These are phyloP conservation scores for Drosophila prolongata DNA, from an alignment of 2,888 invertebrate species.

Conservation along the genomic window DNA sequence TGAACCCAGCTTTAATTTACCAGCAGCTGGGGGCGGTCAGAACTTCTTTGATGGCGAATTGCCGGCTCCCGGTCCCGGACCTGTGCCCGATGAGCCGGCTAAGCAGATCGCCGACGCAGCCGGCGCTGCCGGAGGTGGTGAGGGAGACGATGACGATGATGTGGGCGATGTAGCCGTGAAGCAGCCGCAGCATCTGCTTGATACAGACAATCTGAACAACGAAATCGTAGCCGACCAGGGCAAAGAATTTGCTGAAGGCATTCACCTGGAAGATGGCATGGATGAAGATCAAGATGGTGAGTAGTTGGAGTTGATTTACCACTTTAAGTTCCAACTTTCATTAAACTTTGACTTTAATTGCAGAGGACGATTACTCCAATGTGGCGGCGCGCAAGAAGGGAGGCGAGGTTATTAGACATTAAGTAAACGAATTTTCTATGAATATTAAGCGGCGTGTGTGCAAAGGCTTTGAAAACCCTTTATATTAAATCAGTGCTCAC, in stretches of 20 bases:
- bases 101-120: slow-evolving; percentile 46
- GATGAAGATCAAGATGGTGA: slow-evolving; percentile 85
- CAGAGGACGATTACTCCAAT: slow-evolving; percentile 86
- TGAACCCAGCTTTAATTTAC: slow-evolving; percentile 82
- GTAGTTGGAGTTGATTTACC: background rate
- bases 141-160: slow-evolving; percentile 76
- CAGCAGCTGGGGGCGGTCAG: slow-evolving; percentile 78
- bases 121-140: slow-evolving; percentile 42
- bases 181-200: slow-evolving; percentile 74
- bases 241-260: slow-evolving; percentile 83
- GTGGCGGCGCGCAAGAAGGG: slow-evolving; percentile 84
- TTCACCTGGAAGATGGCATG: slow-evolving; percentile 83
- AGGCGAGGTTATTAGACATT: slow-evolving; percentile 85
- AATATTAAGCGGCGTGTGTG: slow-evolving; percentile 34
- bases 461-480: slow-evolving; percentile 18
- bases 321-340: no score
- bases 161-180: slow-evolving; percentile 76
- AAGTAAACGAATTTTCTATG: slow-evolving; percentile 38
- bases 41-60: slow-evolving; percentile 77
- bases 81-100: slow-evolving; percentile 47
- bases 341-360: slow-evolving; percentile 21
- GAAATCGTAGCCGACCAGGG: slow-evolving; percentile 85
- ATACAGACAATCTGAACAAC: slow-evolving; percentile 84
- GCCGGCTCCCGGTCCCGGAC: slow-evolving; percentile 48
- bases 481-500: slow-evolving; percentile 24